Evolutionary conservation across 2,888 invertebrate genomes (phyloP).

Genomic region (Calephelis perditalis): DNA sequence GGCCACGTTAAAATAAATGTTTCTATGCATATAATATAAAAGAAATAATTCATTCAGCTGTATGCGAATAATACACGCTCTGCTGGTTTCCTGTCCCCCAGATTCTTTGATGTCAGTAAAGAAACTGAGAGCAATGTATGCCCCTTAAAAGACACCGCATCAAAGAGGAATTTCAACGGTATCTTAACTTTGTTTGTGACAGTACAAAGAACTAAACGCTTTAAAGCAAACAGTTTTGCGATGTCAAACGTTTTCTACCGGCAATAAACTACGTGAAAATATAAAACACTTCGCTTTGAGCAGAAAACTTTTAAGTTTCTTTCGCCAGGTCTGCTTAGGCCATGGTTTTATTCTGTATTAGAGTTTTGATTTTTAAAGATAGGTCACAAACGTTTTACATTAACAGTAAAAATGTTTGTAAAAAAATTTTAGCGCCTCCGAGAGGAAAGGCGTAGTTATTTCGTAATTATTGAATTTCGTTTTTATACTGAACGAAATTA

Average conservation of each 20-base stretch:
- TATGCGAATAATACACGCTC: slow-evolving; percentile 36
- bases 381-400: too few species aligned
- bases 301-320: too few species aligned
- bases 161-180: slow-evolving; percentile 8
- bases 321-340: too few species aligned
- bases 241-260: neutral
- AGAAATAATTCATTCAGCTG: slow-evolving; percentile 31
- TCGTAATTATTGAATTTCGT: too few species aligned
- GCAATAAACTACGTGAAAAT: neutral
- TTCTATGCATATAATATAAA: too few species aligned
- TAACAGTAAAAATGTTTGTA: too few species aligned
- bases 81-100: slow-evolving; percentile 37
- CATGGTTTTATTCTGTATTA: too few species aligned
- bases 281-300: neutral
- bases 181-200: slow-evolving; percentile 6
- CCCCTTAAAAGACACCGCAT: slow-evolving; percentile 21
- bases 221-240: slow-evolving; percentile 1
- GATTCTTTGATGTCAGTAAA: slow-evolving; percentile 42
- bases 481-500: too few species aligned
- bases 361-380: too few species aligned
- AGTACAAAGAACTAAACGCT: slow-evolving; percentile 4
- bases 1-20: too few species aligned
- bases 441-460: too few species aligned
- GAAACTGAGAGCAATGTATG: slow-evolving; percentile 31
- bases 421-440: too few species aligned